Conservation (phyloP, 2,797 vertebrate genomes). For the Myotis planiceps region DNA sequence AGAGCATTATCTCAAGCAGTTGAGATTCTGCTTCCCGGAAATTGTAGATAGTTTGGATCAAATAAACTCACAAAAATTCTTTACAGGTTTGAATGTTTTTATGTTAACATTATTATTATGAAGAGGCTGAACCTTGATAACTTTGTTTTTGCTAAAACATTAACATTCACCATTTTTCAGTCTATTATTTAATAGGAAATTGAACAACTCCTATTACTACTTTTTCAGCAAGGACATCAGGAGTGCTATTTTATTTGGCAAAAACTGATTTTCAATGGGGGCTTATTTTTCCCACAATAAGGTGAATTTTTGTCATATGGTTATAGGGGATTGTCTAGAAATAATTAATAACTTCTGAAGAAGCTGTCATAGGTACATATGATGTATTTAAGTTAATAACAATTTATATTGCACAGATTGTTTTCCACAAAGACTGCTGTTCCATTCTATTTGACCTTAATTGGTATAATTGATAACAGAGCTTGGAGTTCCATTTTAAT, state of each 20-base stretch:
- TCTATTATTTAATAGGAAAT: not conserved
- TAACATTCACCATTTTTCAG: not conserved
- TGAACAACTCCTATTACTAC: not conserved
- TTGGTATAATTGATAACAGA: slow-evolving; percentile 86
- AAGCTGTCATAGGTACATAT: slow-evolving; percentile 68
- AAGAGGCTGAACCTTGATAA: not conserved
- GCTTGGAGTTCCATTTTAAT: slow-evolving; percentile 79
- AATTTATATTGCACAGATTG: slow-evolving; percentile 72
- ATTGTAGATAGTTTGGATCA: too few species aligned
- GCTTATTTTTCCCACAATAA: not conserved
- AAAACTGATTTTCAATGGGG: not conserved
- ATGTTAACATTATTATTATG: not conserved
- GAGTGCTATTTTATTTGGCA: not conserved
- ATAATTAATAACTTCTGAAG: slow-evolving; percentile 74
- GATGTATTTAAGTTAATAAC: slow-evolving; percentile 80
- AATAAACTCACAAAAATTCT: too few species aligned
- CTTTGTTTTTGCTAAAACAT: not conserved
- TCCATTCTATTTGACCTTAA: slow-evolving; percentile 85
- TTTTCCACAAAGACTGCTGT: slow-evolving; percentile 74
- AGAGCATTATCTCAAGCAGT: too few species aligned
- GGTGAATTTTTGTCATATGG: slow-evolving; percentile 25
- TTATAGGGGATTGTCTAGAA: slow-evolving; percentile 59
- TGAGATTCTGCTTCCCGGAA: too few species aligned
- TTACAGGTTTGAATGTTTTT: too few species aligned
- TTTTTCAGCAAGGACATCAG: not conserved